Conservation (phyloP, 2,113 vertebrate genomes). For the Salminus brasiliensis region DNA sequence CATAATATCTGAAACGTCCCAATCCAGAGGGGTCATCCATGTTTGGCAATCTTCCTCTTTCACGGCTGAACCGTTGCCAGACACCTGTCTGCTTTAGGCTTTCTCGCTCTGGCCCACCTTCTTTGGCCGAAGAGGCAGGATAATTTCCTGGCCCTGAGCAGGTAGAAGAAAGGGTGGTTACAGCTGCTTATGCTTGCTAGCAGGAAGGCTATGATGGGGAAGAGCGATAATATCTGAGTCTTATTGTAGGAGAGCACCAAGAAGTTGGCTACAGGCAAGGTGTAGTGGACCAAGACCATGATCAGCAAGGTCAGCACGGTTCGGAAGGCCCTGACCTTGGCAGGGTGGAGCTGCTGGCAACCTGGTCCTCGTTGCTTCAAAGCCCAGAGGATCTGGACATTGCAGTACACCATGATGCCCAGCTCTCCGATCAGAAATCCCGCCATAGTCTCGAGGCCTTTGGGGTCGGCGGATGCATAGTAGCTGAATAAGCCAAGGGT, state of each 20-base stretch:
- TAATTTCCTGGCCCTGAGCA: constrained; percentile 41
- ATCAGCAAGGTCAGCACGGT: constrained; percentile 25
- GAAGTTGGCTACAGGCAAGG: constrained; percentile 5
- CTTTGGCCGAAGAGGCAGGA: constrained; percentile 12
- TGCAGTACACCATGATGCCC: constrained; percentile 35
- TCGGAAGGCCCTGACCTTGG: constrained; percentile 42
- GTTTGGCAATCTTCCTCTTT: background rate
- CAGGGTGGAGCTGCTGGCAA: constrained; percentile 33
- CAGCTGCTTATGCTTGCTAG: constrained; percentile 27
- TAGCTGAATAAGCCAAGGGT: background rate
- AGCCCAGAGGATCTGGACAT: constrained; percentile 22
- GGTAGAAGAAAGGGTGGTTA: constrained; percentile 46
- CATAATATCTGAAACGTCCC: too few species aligned
- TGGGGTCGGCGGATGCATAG: background rate
- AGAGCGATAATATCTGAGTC: background rate
- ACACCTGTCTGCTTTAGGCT: background rate
- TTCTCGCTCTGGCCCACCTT: background rate
- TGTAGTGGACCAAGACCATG: constrained; percentile 30
- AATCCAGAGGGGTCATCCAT: too few species aligned
- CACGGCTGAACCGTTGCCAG: background rate
- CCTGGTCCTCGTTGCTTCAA: constrained; percentile 32
- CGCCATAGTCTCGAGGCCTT: background rate
- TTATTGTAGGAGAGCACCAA: background rate
- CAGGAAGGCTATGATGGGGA: background rate
- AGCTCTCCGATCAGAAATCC: background rate